Conservation (phyloP, 2,797 vertebrate genomes). For the Cetoscarus ocellatus region DNA sequence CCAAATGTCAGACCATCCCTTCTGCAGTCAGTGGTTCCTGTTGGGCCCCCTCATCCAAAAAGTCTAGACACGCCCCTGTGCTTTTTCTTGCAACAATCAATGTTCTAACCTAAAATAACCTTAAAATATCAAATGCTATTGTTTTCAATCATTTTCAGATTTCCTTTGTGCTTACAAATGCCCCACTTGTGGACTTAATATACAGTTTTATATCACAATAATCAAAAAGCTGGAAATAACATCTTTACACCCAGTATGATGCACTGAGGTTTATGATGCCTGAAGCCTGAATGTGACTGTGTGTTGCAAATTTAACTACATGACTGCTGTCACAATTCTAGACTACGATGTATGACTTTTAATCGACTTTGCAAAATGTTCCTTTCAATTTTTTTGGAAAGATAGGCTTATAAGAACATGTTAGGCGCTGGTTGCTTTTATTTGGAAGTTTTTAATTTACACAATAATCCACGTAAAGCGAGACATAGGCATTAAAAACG, state of each 20-base stretch:
- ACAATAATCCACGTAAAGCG: neutral
- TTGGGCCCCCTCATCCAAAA: too few relatives aligned
- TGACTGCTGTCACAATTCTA: neutral
- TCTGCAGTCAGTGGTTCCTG: too few relatives aligned
- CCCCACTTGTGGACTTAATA: neutral
- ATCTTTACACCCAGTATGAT: neutral
- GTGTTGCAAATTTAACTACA: neutral
- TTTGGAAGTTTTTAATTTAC: neutral
- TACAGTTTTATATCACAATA: neutral
- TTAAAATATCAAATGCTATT: neutral
- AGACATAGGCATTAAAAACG: neutral
- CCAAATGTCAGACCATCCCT: too few relatives aligned
- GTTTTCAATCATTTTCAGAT: neutral
- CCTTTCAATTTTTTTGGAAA: neutral
- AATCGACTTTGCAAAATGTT: neutral
- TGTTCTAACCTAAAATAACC: neutral
- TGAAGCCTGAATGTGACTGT: neutral
- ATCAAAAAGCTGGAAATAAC: neutral
- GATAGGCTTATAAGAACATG: neutral
- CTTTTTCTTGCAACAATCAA: neutral
- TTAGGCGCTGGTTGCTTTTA: neutral
- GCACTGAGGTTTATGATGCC: conserved; percentile 9
- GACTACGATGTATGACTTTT: neutral
- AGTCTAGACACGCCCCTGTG: too few relatives aligned
- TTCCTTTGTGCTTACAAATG: neutral